Evolutionary conservation across 2,113 vertebrate genomes (phyloP), one percentile per base, ranked within the genome.

Genomic region (Labrus mixtus): DNA sequence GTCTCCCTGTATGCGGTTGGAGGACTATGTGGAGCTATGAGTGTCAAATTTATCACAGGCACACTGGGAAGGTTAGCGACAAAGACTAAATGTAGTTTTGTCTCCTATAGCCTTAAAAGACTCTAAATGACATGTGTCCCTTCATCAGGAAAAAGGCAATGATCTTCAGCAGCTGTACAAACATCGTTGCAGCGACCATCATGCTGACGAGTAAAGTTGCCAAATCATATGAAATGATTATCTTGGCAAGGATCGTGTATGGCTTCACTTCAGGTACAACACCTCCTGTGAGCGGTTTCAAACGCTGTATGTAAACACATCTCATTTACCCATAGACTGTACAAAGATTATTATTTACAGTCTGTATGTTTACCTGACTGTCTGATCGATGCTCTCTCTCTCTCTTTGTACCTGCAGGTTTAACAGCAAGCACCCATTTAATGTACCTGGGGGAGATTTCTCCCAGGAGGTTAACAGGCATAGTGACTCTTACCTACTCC

Each of bases 361-460:
- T n/a, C n/a, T n/a, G n/a, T n/a, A 16, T 12, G 29, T n/a, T 68
- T 60, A 29, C 4, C 13, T n/a, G 56, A 16, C 19, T 22, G 22
- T 54, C 19, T 17, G 13, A 19, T 3, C 3, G 22, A 15, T 0
- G 39, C 39, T 41, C 39, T 41, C 20, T 36, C 39, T 41, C 39
- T 41, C 20, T 36, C 13, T 1, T 66, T 33, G 56, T 43, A 33
- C 1, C 50, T 71, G 22, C 75, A 94, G 95, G 91, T 41, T 58
- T 94, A 62, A 89, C 84, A 41, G 0, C 0, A 3, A 90, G 57
- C 65, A 55, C 68, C 33, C 93, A 95, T 63, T 0, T 22, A 6
- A 88, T 93, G 29, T 95, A 94, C 73, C 90, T 95, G 1, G 90
- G 83, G 4, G 95, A 95, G 82, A 93, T 92, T 72, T 88, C 93